phyloP scores from a whole-genome alignment of 1,140 invertebrate genomes.

The Asbolus verrucosus region DNA sequence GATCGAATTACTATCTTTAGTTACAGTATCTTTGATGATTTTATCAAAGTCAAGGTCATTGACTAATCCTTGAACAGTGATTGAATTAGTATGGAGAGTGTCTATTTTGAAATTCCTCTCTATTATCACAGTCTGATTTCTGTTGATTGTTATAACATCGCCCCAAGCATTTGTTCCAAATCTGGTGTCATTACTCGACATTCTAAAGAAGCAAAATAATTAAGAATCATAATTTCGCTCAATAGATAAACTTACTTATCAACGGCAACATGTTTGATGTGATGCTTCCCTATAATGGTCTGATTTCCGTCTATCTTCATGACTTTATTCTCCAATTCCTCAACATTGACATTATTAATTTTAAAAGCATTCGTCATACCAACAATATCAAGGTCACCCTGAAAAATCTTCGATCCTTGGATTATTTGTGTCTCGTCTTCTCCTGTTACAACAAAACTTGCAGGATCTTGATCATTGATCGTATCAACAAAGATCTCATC shows the following conservation, averaged over 20 bases:
- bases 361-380: constrained; percentile 55
- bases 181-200: constrained; percentile 35
- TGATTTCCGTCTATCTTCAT: constrained; percentile 65
- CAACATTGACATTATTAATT: constrained; percentile 58
- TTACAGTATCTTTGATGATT: constrained; percentile 52
- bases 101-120: constrained; percentile 27
- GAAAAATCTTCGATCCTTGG: constrained; percentile 63
- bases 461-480: constrained; percentile 61
- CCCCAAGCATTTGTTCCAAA: constrained; percentile 44
- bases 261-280: constrained; percentile 43
- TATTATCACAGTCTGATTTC: constrained; percentile 18
- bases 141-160: constrained; percentile 21
- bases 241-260: constrained; percentile 41
- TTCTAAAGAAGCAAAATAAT: constrained; percentile 37
- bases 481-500: constrained; percentile 58
- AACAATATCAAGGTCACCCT: constrained; percentile 58
- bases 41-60: constrained; percentile 50
- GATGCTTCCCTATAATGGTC: constrained; percentile 60
- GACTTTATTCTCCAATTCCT: constrained; percentile 58
- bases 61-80: constrained; percentile 49
- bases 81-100: constrained; percentile 41
- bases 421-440: constrained; percentile 63
- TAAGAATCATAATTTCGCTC: background rate
- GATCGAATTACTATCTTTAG: constrained; percentile 40
- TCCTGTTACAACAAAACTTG: constrained; percentile 59